A percentile compares a stretch with the other conserved stretches of the same genome.
Evolutionary conservation across 2,797 vertebrate genomes (phyloP).

Genomic region (Hydrophis major): DNA sequence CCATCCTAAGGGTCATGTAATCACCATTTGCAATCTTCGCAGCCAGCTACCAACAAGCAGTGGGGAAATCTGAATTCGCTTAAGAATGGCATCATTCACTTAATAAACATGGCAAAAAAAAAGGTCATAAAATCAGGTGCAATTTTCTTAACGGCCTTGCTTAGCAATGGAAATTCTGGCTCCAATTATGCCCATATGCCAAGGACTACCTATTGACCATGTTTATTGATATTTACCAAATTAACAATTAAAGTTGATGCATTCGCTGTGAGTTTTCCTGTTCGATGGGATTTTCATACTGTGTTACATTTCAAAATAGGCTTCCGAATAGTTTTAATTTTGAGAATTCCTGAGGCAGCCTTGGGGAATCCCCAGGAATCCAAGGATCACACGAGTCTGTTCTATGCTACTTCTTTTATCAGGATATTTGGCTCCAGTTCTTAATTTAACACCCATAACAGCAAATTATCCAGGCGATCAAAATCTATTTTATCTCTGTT

Average conservation of each 20-base stretch:
- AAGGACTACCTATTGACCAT: neutral
- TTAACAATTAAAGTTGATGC: neutral
- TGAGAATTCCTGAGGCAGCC: neutral
- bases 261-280: neutral
- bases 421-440: neutral
- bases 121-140: neutral
- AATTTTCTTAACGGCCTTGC: neutral
- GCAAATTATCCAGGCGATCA: neutral
- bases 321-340: neutral
- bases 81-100: neutral
- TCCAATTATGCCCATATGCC: neutral
- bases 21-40: neutral
- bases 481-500: neutral
- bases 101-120: neutral
- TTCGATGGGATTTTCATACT: neutral
- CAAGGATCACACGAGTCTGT: neutral
- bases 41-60: neutral
- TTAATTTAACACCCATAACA: neutral
- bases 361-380: neutral
- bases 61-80: neutral
- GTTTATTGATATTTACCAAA: neutral
- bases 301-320: neutral
- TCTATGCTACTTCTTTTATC: neutral
- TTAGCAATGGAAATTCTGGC: neutral
- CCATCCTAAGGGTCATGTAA: neutral